Percentiles rank a stretch among this genome's conserved stretches.
These are phyloP conservation scores for Drosophila albomicans DNA, from an alignment of 1,140 invertebrate species.

Conservation along the genomic window DNA sequence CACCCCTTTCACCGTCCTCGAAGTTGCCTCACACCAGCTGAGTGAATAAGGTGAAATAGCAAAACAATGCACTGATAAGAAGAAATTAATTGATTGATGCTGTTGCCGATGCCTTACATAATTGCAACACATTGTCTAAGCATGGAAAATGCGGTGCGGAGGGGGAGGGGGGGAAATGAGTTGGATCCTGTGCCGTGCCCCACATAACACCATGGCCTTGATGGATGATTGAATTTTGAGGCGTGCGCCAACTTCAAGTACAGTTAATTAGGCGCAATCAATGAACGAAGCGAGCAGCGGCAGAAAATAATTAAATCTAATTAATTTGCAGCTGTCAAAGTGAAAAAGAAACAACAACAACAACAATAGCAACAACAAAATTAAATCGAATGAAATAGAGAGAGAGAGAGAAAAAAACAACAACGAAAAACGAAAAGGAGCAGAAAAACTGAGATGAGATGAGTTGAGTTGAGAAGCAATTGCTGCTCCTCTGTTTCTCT, in stretches of 20 bases:
- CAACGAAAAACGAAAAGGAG: constrained; percentile 15
- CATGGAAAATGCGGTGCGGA: not conserved
- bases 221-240: constrained; percentile 79
- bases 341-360: constrained; percentile 17
- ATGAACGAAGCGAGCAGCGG: constrained; percentile 44
- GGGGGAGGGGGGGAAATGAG: not conserved
- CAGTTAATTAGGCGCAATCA: constrained; percentile 81
- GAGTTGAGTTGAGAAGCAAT: constrained; percentile 2
- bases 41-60: not conserved
- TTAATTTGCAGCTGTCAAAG: constrained; percentile 82
- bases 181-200: not conserved
- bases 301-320: constrained; percentile 81
- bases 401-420: constrained; percentile 22
- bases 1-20: too few relatives aligned
- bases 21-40: not conserved
- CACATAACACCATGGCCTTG: constrained; percentile 51
- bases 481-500: not conserved
- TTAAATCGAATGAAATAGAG: not conserved
- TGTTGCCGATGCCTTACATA: constrained; percentile 45
- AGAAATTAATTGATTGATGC: constrained; percentile 78
- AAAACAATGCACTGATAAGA: constrained; percentile 62
- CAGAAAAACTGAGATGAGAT: constrained; percentile 2
- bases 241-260: constrained; percentile 77
- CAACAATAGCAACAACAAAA: constrained; percentile 10
- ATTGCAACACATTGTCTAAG: constrained; percentile 70